phyloP scores from a whole-genome alignment of 2,797 vertebrate species.

The Brachymystax lenok region DNA sequence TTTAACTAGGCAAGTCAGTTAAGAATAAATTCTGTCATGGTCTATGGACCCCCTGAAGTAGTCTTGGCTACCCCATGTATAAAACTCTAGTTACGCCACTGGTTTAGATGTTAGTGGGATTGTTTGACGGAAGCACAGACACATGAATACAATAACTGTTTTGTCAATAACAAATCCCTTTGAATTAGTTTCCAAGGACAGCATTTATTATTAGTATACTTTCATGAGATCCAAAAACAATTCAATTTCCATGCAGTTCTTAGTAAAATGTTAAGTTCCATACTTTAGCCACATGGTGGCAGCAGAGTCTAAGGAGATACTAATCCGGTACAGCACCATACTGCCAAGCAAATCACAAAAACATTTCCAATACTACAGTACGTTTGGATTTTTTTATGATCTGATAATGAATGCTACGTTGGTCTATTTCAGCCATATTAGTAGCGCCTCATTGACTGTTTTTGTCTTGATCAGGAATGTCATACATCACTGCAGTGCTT shows the following conservation, averaged over 20 bases:
- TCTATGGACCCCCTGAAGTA: too few species aligned
- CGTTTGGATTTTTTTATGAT: neutral
- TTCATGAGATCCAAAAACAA: neutral
- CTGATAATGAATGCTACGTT: neutral
- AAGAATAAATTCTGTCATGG: too few species aligned
- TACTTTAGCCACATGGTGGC: slow-evolving; percentile 54
- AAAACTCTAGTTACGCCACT: too few species aligned
- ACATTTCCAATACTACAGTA: too few species aligned
- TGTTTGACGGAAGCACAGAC: neutral
- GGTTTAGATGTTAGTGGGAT: neutral
- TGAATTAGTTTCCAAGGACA: too few species aligned
- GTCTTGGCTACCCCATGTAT: too few species aligned
- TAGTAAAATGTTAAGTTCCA: slow-evolving; percentile 15
- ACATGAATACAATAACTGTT: neutral
- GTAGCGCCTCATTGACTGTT: neutral
- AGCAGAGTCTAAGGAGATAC: slow-evolving; percentile 29
- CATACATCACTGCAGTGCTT: slow-evolving; percentile 77
- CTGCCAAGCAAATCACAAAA: neutral
- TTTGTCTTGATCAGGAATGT: slow-evolving; percentile 67
- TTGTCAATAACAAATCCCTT: too few species aligned
- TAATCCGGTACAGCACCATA: neutral
- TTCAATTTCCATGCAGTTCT: neutral
- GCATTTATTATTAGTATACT: too few species aligned
- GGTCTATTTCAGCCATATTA: neutral
- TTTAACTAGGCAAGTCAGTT: too few species aligned